phyloP scores from a whole-genome alignment of 2,797 vertebrate genomes.

The Neosalanx taihuensis region DNA sequence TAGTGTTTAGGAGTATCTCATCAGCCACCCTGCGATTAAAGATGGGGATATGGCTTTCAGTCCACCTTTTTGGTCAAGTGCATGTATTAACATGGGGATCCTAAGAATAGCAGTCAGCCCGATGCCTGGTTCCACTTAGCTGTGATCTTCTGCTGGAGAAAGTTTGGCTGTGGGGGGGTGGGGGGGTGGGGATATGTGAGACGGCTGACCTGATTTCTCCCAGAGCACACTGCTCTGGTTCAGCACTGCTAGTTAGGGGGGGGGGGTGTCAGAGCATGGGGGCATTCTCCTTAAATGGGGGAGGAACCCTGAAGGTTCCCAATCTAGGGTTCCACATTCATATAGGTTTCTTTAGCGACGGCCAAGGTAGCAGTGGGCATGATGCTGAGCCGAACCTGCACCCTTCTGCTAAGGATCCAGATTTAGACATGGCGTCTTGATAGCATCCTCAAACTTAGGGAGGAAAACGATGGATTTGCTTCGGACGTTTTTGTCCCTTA shows the following conservation, averaged over 20 bases:
- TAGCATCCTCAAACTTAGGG: too few species aligned
- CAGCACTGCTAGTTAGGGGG: constrained; percentile 37
- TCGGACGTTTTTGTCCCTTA: neutral
- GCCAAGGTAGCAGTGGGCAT: too few species aligned
- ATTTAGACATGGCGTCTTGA: too few species aligned
- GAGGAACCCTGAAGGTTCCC: neutral
- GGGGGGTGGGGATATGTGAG: constrained; percentile 21
- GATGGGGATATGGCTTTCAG: too few species aligned
- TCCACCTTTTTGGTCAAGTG: too few species aligned
- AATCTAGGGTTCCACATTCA: neutral
- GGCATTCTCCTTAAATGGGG: constrained; percentile 12
- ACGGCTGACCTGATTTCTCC: constrained; percentile 37
- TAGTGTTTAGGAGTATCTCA: too few species aligned
- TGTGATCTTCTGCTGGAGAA: neutral
- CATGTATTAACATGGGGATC: neutral
- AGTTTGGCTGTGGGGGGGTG: neutral
- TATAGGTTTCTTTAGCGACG: neutral
- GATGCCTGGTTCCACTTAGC: neutral
- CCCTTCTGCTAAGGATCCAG: too few species aligned
- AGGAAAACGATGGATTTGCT: too few species aligned
- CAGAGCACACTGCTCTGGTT: constrained; percentile 11
- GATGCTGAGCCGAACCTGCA: too few species aligned
- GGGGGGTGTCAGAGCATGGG: constrained; percentile 19
- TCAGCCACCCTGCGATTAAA: too few species aligned
- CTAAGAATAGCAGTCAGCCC: neutral